These are phyloP conservation scores for Coelogynopora nodosa DNA, from an alignment of 2,888 invertebrate species.

Conservation along the genomic window DNA sequence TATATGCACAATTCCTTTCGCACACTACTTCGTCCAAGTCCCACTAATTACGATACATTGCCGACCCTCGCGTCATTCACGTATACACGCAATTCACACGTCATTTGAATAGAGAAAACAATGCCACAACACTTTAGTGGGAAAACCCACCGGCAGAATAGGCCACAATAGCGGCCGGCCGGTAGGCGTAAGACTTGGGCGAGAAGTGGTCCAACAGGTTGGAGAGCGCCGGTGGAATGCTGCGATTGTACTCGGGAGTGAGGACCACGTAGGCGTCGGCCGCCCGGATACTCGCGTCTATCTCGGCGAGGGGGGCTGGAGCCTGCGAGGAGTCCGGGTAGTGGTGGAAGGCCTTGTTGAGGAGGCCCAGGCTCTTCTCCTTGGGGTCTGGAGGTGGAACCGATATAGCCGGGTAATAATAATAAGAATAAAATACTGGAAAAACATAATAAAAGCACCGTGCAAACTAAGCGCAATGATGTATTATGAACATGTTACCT, in stretches of 20 bases:
- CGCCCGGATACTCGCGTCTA: slow-evolving; percentile 52
- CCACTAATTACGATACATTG: too few species aligned
- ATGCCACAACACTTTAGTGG: too few species aligned
- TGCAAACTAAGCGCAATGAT: neutral
- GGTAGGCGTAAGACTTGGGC: slow-evolving; percentile 57
- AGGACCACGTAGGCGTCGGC: slow-evolving; percentile 63
- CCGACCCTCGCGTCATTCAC: too few species aligned
- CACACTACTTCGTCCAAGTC: too few species aligned
- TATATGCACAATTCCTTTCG: too few species aligned
- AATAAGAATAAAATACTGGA: neutral
- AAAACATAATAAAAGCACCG: neutral
- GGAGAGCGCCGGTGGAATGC: slow-evolving; percentile 62
- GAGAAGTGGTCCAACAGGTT: slow-evolving; percentile 63
- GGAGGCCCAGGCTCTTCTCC: slow-evolving; percentile 49
- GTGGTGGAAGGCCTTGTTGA: slow-evolving; percentile 56
- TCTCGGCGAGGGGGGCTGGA: slow-evolving; percentile 55
- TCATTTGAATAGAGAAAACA: too few species aligned
- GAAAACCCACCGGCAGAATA: slow-evolving; percentile 58
- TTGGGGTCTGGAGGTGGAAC: slow-evolving; percentile 32
- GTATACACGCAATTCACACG: too few species aligned
- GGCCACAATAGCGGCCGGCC: slow-evolving; percentile 55
- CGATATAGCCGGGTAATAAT: too few species aligned
- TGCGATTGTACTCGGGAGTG: slow-evolving; percentile 61
- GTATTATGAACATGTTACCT: neutral
- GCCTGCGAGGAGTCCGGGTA: slow-evolving; percentile 51